Percentiles rank a stretch among this genome's conserved stretches.
Evolutionary conservation across 2,888 invertebrate genomes (phyloP).

Genomic region (Perithous albicinctus): DNA sequence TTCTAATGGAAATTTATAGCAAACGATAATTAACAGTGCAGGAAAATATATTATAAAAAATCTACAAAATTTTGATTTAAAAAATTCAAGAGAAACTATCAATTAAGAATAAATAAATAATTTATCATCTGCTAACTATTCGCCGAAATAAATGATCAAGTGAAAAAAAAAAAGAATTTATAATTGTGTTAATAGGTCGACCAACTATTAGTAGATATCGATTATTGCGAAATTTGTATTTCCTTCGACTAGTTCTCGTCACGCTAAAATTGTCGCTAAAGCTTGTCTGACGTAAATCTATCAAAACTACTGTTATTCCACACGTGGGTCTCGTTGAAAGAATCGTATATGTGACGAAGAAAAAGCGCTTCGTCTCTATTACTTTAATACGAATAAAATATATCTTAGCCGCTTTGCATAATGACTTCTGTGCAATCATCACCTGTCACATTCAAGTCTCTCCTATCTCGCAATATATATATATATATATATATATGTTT

Average conservation of each 20-base stretch:
- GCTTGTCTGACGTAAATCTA: background rate
- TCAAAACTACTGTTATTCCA: background rate
- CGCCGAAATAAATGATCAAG: background rate
- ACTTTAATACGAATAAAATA: constrained; percentile 30
- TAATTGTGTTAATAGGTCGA: background rate
- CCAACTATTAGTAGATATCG: background rate
- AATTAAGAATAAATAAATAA: background rate
- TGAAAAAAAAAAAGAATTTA: background rate
- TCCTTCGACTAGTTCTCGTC: background rate
- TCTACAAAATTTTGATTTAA: too few relatives aligned
- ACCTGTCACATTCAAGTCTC: background rate
- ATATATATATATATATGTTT: constrained; percentile 12
- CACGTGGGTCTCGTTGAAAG: background rate
- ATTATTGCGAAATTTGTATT: background rate
- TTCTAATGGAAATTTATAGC: too few relatives aligned
- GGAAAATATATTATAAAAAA: too few relatives aligned
- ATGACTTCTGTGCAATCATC: constrained; percentile 33
- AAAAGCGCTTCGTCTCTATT: background rate
- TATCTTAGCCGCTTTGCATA: constrained; percentile 33
- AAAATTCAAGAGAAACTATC: background rate
- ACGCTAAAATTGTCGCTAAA: background rate
- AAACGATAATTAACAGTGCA: too few relatives aligned
- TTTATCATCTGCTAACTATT: background rate
- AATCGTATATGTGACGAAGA: background rate
- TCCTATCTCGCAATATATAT: constrained; percentile 1